Base-by-base conservation (phyloP, 2,888 invertebrate genomes). In the Drosophila prolongata region DNA sequence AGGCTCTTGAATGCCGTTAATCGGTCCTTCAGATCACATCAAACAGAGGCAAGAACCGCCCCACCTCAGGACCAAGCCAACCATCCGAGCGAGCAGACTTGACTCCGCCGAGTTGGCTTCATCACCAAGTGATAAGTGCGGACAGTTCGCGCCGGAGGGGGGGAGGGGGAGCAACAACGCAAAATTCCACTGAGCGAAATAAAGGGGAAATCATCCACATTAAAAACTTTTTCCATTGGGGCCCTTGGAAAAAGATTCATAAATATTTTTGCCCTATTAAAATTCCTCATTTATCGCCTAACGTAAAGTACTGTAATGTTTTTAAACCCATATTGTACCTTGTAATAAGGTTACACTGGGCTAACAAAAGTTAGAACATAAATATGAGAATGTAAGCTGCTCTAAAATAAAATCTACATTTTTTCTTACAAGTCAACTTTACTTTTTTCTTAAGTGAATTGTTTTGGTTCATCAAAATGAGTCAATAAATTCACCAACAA, bases 1-100 rank as follows among this genome's bases (percentile, higher is more conserved):
- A 53, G 53, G 64, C 70, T 77, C 85, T 89, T 84, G 53, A 89
- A 75, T 77, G 79, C 76, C 87, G 89, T 87, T 85, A 85, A 85
- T 89, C 85, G 89, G 87, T 84, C 80, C 85, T 77, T 87, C 89
- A 88, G 86, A 88, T 82, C 89, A 71, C 74, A 86, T 83, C 83
- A 86, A 83, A 79, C 44, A 42, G 64, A 14, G 37, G 24, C 13
- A 37, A 46, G 59, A 34, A 10, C 38, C 44, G 19, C 6, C 38
- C 34, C 34, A n/a, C n/a, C 44, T 37, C n/a, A n/a, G 11, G 8
- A 35, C 38, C n/a, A 16, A 30, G 13, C n/a, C 57, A 16, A 8
- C 30, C 30, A 47, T 1, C 16, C 60, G 19, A n/a, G n/a, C 47
- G 14, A 40, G 14, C 24, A 24, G 65, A 64, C 49, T 27, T 42